phyloP scores from a whole-genome alignment of 2,113 vertebrate genomes.

The Heterotis niloticus region DNA sequence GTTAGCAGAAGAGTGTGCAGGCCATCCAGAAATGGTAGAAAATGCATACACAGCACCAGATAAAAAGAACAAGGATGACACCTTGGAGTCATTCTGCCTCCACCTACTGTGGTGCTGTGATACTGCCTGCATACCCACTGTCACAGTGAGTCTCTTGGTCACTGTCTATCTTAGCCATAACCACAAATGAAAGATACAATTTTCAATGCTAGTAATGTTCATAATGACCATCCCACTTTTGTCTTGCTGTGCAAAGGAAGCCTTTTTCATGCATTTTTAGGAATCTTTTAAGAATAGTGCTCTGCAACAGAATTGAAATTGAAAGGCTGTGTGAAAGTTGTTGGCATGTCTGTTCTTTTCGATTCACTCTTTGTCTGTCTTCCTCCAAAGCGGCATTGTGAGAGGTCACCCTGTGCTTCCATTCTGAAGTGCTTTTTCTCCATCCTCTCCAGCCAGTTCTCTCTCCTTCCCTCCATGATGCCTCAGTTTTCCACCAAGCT shows the following conservation, averaged over 20 bases:
- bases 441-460: constrained; percentile 72
- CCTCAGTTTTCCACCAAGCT: constrained; percentile 81
- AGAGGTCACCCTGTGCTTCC: constrained; percentile 57
- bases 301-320: too few species aligned
- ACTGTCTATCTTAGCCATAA: neutral
- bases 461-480: constrained; percentile 70
- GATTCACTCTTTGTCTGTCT: constrained; percentile 14
- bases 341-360: neutral
- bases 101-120: constrained; percentile 82
- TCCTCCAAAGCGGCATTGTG: constrained; percentile 68
- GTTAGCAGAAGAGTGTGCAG: constrained; percentile 76
- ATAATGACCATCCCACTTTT: too few species aligned
- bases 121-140: constrained; percentile 77
- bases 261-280: too few species aligned
- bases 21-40: constrained; percentile 72
- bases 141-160: constrained; percentile 66
- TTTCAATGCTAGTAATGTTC: too few species aligned
- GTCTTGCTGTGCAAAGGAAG: too few species aligned
- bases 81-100: constrained; percentile 73
- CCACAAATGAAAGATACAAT: too few species aligned
- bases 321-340: too few species aligned
- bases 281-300: too few species aligned
- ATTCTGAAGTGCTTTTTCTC: constrained; percentile 79
- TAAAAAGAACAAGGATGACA: constrained; percentile 60
- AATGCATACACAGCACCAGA: constrained; percentile 81